These are phyloP conservation scores for Sebastes goodei DNA, from an alignment of 2,797 vertebrate species.

Conservation along the genomic window DNA sequence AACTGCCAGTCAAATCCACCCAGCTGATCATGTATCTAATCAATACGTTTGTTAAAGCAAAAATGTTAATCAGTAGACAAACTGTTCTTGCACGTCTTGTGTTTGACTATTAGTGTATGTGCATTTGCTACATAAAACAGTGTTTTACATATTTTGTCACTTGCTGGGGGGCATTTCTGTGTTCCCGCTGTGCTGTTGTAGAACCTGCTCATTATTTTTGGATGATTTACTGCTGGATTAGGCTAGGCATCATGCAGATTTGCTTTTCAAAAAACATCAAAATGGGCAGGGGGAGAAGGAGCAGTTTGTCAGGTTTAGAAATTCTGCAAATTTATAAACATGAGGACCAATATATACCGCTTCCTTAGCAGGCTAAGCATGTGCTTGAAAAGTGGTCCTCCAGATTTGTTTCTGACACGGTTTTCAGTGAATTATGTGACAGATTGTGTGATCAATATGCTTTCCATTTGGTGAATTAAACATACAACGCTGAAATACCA, in stretches of 20 bases:
- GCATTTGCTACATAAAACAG: not conserved
- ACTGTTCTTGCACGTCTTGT: not conserved
- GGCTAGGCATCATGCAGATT: not conserved
- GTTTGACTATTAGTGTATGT: not conserved
- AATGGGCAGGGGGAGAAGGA: not conserved
- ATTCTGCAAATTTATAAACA: conserved; percentile 21
- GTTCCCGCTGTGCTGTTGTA: not conserved
- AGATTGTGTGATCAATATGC: conserved; percentile 63
- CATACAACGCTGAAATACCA: conserved; percentile 34
- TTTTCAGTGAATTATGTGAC: conserved; percentile 57
- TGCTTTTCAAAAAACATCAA: conserved; percentile 18
- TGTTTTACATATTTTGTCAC: conserved; percentile 11
- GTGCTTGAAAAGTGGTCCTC: conserved; percentile 37
- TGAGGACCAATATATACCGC: not conserved
- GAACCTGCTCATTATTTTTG: conserved; percentile 1
- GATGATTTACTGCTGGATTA: conserved; percentile 12
- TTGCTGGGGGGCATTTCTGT: not conserved
- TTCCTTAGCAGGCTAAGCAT: conserved; percentile 38
- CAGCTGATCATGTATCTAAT: conserved; percentile 31
- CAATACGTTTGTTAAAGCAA: conserved; percentile 12
- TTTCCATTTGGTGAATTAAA: conserved; percentile 60
- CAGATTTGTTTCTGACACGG: conserved; percentile 55
- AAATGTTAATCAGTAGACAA: conserved; percentile 15
- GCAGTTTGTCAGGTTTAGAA: conserved; percentile 12
- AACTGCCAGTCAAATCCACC: conserved; percentile 44